Base-by-base conservation (phyloP, 2,113 vertebrate genomes). In the Helogale parvula region DNA sequence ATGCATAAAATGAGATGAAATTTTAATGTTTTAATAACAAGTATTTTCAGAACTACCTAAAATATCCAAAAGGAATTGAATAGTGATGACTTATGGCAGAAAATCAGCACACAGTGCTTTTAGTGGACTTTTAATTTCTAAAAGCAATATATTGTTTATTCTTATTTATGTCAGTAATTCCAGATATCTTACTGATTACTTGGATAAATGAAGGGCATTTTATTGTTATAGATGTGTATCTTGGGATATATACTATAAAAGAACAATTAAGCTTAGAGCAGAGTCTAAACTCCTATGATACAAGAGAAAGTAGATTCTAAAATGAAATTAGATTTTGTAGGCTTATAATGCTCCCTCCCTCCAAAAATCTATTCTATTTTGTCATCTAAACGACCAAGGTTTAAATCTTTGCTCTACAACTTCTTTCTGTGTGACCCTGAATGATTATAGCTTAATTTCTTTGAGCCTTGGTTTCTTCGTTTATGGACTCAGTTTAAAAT, bases 21-120 rank as follows among this genome's bases (percentile, higher is more conserved):
- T 82, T 95, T 80, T 91, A 91, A 79, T 92, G 3, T 82, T 90
- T 86, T 25, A 91, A 77, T 86, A 94, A 63, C 13, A 90, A 69
- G 1, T 79, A 60, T 92, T 94, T 93, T 93, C 60, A 88, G 38
- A 96, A 86, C 31, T 87, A 72, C 60, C n/a, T 71, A 68, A 96
- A 96, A 91, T 54, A n/a, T 71, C 27, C 47, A 33, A 25, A 81
- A 84, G 71, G 4, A 85, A 94, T 94, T 95, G 57, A 83, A 57
- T 5, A 79, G 7, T 86, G 79, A 93, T 85, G 19, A 95, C 85
- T 90, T 88, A 68, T n/a, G 12, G 17, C 35, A 93, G 45, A 79
- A 93, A 54, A 72, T 9, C 57, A 65, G 45, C 15, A 23, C 12
- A 47, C 8, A 71, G 1, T 41, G 63, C 68, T 79, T 96, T 96